Evolutionary conservation across 2,888 invertebrate species (phyloP).

Genomic region (Nemotelus pantherinus): DNA sequence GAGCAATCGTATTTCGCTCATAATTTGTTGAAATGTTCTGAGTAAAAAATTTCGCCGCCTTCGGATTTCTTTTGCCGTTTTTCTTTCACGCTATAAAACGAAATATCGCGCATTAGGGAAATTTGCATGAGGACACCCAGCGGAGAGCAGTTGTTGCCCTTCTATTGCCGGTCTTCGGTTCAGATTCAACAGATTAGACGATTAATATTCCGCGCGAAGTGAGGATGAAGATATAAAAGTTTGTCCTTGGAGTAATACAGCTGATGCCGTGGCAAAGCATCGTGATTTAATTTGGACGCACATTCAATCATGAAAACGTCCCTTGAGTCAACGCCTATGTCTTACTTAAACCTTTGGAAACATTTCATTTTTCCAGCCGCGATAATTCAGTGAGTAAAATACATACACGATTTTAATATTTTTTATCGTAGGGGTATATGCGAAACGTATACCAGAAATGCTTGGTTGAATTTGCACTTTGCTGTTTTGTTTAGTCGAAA

Average conservation of each 20-base stretch:
- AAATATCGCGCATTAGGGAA: constrained; percentile 35
- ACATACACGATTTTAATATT: no score
- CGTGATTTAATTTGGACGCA: constrained; percentile 42
- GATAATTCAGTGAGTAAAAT: no score
- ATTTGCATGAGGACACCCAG: constrained; percentile 17
- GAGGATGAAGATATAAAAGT: constrained; percentile 34
- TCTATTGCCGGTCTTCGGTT: neutral
- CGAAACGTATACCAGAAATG: no score
- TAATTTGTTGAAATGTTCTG: constrained; percentile 17
- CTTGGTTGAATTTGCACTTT: no score
- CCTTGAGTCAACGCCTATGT: constrained; percentile 6
- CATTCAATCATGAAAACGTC: constrained; percentile 39
- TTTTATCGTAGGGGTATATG: no score
- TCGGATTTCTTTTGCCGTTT: constrained; percentile 1
- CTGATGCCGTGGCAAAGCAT: neutral
- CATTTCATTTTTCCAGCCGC: neutral
- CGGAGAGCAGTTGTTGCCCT: neutral
- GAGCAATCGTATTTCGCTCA: constrained; percentile 30
- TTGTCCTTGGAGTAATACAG: constrained; percentile 33
- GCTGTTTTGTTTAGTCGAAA: no score
- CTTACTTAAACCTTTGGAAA: neutral
- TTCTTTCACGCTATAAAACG: constrained; percentile 21
- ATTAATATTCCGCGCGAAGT: constrained; percentile 34
- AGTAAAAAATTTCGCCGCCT: constrained; percentile 11
- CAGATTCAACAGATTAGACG: constrained; percentile 43